These are phyloP conservation scores for Palaemon carinicauda DNA, from an alignment of 1,140 invertebrate genomes.

Conservation along the genomic window DNA sequence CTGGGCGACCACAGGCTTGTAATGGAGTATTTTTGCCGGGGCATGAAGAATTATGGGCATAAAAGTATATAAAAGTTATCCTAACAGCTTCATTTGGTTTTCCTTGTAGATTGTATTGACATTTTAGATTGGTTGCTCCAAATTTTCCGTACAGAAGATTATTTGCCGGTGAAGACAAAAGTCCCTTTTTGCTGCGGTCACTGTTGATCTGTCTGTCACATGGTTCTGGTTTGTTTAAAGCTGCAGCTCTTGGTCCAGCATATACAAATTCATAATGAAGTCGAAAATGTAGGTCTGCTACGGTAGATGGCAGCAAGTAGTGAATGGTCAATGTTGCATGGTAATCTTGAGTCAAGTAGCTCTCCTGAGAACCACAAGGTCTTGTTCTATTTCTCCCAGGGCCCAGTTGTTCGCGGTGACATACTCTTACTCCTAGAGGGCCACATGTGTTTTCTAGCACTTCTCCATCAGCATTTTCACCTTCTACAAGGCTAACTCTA, in stretches of 20 bases:
- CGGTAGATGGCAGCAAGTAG: slow-evolving; percentile 78
- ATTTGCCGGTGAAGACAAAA: slow-evolving; percentile 56
- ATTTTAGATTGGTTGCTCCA: slow-evolving; percentile 51
- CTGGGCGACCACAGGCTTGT: slow-evolving; percentile 54
- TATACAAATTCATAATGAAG: slow-evolving; percentile 82
- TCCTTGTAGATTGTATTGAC: slow-evolving; percentile 54
- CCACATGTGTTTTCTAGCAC: slow-evolving; percentile 56
- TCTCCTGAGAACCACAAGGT: slow-evolving; percentile 78
- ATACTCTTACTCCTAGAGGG: slow-evolving; percentile 48
- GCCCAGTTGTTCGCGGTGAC: slow-evolving; percentile 55
- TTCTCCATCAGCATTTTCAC: slow-evolving; percentile 37
- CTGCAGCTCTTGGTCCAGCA: slow-evolving; percentile 55
- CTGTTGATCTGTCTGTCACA: slow-evolving; percentile 56
- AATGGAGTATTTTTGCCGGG: slow-evolving; percentile 48
- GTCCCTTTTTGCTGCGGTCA: slow-evolving; percentile 58
- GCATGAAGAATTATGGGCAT: slow-evolving; percentile 58
- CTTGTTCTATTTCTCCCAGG: slow-evolving; percentile 78
- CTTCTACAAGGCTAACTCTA: slow-evolving; percentile 45
- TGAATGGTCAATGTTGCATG: slow-evolving; percentile 79
- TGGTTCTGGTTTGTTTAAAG: slow-evolving; percentile 48
- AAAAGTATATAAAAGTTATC: slow-evolving; percentile 58
- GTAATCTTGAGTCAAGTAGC: slow-evolving; percentile 77
- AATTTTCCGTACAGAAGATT: slow-evolving; percentile 58
- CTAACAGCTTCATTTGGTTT: slow-evolving; percentile 54
- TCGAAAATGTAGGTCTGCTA: slow-evolving; percentile 79